Evolutionary conservation across 2,113 vertebrate genomes (phyloP), one percentile per base, ranked within the genome.

Genomic region (Protomyctophum bolini): DNA sequence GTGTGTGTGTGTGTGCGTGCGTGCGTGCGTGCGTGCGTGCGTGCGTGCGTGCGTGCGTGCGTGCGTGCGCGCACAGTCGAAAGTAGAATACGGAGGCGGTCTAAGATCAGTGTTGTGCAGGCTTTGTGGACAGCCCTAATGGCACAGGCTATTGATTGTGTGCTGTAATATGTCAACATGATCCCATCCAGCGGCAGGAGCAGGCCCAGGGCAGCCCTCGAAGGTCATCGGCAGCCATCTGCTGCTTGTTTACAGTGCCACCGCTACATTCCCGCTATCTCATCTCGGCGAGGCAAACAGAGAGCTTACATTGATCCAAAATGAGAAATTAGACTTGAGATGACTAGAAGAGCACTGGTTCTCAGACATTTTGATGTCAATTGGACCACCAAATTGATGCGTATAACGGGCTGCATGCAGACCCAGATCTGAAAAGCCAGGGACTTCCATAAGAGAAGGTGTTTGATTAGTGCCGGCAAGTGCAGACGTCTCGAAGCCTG

Each of bases 211-310:
- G 60, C 63, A 21, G 63, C 66, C 68, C 73, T 59, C 14, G 21
- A 67, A 80, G 89, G 83, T 87, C 85, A 86, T 81, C 78, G 79
- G 33, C 79, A 78, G 73, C 86, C 83, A 89, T 89, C 80, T 91
- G 86, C 61, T 41, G 10, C 10, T 47, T 72, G 66, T 73, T 21
- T 57, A 75, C 61, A 66, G 68, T 69, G 12, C 49, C 33, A 6
- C 21, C 61, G 47, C 51, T 51, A 50, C 79, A 21, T 21, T 21
- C 21, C 21, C 1, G 2, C 21, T 21, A 21, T 21, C 21, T 21
- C 21, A 21, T 21, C 21, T 21, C 21, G 21, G 21, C 21, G 2
- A 21, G 21, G 21, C 21, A 21, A 21, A 21, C n/a, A 21, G 15
- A 62, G 51, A 72, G 29, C 11, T 29, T 3, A 59, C 28, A 56